A percentile compares a stretch with the other conserved stretches of the same genome.
Evolutionary conservation across 1,140 invertebrate species (phyloP).

Genomic region (Phymastichus coffea): DNA sequence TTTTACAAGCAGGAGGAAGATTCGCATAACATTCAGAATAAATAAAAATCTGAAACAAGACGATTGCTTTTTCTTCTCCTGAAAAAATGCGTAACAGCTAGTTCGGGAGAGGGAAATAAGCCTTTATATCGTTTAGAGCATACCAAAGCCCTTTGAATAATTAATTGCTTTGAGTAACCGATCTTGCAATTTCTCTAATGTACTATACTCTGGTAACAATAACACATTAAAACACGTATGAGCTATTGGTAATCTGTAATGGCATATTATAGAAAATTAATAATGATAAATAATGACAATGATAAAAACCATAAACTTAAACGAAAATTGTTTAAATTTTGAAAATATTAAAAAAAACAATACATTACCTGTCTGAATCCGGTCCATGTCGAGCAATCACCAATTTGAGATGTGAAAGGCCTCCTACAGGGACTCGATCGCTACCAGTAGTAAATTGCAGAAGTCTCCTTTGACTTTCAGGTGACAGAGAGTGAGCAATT

Average conservation of each 20-base stretch:
- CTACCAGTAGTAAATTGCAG: constrained; percentile 91
- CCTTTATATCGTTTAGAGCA: constrained; percentile 64
- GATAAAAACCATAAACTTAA: not conserved
- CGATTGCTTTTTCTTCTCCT: constrained; percentile 14
- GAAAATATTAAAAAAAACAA: not conserved
- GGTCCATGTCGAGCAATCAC: constrained; percentile 77
- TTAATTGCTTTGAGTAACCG: constrained; percentile 89
- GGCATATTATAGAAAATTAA: constrained; percentile 15
- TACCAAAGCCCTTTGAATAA: constrained; percentile 84
- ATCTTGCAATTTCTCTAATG: constrained; percentile 80
- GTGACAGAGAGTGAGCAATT: constrained; percentile 82
- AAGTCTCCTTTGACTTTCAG: constrained; percentile 86
- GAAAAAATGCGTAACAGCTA: constrained; percentile 9
- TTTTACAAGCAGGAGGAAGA: constrained; percentile 32
- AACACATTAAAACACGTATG: constrained; percentile 97
- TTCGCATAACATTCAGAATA: constrained; percentile 30
- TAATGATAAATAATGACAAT: not conserved
- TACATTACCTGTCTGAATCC: constrained; percentile 66
- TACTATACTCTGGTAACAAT: constrained; percentile 85
- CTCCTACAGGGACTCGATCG: constrained; percentile 90
- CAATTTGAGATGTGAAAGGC: constrained; percentile 85
- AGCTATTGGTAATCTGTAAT: constrained; percentile 70
- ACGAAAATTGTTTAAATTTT: constrained; percentile 7
- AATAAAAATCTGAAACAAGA: constrained; percentile 27
- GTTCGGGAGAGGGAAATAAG: too few species aligned